Percentiles rank a stretch among this genome's conserved stretches.
Evolutionary conservation across 2,888 invertebrate genomes (phyloP).

Genomic region (Dugesia japonica): DNA sequence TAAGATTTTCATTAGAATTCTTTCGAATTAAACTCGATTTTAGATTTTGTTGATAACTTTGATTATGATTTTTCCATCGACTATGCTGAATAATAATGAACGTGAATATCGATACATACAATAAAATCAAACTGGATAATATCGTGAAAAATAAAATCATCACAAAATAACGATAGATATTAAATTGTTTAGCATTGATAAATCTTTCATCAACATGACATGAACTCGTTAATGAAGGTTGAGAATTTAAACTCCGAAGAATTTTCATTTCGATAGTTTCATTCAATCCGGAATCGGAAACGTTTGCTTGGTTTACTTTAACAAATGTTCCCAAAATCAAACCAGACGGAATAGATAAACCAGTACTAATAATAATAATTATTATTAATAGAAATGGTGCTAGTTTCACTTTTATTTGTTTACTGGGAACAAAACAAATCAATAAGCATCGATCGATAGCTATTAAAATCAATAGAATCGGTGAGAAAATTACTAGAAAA

Average conservation of each 20-base stretch:
- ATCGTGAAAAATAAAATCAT: neutral
- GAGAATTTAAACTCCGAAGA: neutral
- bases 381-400: neutral
- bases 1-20: neutral
- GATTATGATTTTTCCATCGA: neutral
- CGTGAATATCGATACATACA: neutral
- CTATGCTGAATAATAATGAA: conserved; percentile 2
- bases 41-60: neutral
- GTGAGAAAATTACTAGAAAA: neutral
- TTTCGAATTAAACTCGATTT: neutral
- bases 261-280: neutral
- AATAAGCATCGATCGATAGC: neutral
- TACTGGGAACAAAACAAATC: neutral
- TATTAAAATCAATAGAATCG: neutral
- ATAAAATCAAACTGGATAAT: neutral
- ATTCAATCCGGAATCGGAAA: neutral
- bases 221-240: neutral
- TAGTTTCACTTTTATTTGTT: conserved; percentile 15
- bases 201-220: neutral
- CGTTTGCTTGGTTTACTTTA: neutral
- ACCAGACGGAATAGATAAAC: neutral
- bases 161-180: conserved; percentile 1
- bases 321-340: neutral
- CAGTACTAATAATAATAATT: neutral
- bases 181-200: neutral